These are phyloP conservation scores for Scatophagus argus DNA, from an alignment of 2,113 vertebrate genomes.

Conservation along the genomic window DNA sequence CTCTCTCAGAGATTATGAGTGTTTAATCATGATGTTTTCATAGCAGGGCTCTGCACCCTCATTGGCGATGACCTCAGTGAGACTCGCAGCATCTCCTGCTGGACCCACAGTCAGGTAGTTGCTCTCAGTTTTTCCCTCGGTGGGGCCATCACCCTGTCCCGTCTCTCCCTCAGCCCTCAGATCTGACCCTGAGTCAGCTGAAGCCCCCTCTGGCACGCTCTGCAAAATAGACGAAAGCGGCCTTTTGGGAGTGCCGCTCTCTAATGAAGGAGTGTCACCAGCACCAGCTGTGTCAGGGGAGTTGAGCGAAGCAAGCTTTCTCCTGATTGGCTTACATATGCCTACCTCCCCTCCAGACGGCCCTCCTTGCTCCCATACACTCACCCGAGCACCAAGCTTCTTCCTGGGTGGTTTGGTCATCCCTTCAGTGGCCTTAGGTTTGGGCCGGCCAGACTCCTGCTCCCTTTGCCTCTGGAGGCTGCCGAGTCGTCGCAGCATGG, in stretches of 20 bases:
- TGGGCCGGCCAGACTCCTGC: conserved; percentile 74
- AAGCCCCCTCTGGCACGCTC: conserved; percentile 73
- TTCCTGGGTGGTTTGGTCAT: conserved; percentile 88
- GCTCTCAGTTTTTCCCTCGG: conserved; percentile 54
- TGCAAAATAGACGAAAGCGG: conserved; percentile 79
- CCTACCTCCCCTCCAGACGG: conserved; percentile 53
- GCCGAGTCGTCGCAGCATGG: conserved; percentile 88
- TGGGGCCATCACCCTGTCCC: not conserved
- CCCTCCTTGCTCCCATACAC: conserved; percentile 75
- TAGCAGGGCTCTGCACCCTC: conserved; percentile 87
- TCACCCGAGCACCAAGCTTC: conserved; percentile 82
- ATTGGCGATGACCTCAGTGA: conserved; percentile 70
- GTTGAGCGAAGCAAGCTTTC: conserved; percentile 64
- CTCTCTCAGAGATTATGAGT: conserved; percentile 47
- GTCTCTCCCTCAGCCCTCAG: conserved; percentile 7
- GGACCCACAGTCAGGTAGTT: conserved; percentile 72
- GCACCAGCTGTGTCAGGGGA: conserved; percentile 31
- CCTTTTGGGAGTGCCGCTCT: conserved; percentile 66
- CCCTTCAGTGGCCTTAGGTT: conserved; percentile 69
- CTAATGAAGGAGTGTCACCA: conserved; percentile 47
- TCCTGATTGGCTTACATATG: conserved; percentile 71
- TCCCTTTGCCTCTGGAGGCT: conserved; percentile 89
- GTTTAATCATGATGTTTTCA: conserved; percentile 86
- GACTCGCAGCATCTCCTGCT: conserved; percentile 41
- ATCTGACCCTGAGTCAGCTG: conserved; percentile 30